Evolutionary conservation across 2,888 invertebrate species (phyloP), one percentile per base, ranked within the genome.

Genomic region (Polyploca ridens): DNA sequence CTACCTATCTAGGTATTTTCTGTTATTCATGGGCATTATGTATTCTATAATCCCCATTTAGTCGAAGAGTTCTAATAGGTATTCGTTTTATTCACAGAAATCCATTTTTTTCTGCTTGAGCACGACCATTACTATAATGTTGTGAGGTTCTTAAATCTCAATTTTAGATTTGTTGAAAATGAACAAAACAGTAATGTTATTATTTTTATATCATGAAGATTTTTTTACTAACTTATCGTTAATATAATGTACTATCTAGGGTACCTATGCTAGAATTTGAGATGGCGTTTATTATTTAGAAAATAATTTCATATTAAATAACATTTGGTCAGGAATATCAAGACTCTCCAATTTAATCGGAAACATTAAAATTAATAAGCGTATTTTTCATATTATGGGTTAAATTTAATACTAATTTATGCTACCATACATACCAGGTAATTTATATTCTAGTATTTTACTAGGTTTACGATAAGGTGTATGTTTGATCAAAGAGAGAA

Each of bases 351-450:
- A 92, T 94, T 90, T 89, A 79, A 93, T 93, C 93, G 92, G 93
- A 93, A 91, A 91, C 84, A 91, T 93, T 93, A 93, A 93, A 93
- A 93, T 93, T 94, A 94, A 93, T 94, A 94, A 94, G 94, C 94
- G 94, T 94, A 93, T 91, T 90, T 88, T 90, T 92, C 87, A 92
- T 92, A 61, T 61, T 61, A 90, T 89, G 90, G 91, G 88, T 90
- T 90, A 88, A 84, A 74, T 77, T 86, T 87, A 85, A 84, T 75
- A 85, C 88, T 90, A 89, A 82, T 70, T 81, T 83, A 84, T 75
- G 78, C 81, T 86, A 86, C 73, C 62, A 61, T 86, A 86, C 73
- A 61, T 86, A 85, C 73, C 62, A 61, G 10, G 70, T 68, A 69
- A 71, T 74, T 72, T 67, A 76, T 74, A 75, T 58, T 33, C 68